Evolutionary conservation across 1,140 invertebrate species (phyloP), one percentile per base, ranked within the genome.

Genomic region (Micrasema minimum): DNA sequence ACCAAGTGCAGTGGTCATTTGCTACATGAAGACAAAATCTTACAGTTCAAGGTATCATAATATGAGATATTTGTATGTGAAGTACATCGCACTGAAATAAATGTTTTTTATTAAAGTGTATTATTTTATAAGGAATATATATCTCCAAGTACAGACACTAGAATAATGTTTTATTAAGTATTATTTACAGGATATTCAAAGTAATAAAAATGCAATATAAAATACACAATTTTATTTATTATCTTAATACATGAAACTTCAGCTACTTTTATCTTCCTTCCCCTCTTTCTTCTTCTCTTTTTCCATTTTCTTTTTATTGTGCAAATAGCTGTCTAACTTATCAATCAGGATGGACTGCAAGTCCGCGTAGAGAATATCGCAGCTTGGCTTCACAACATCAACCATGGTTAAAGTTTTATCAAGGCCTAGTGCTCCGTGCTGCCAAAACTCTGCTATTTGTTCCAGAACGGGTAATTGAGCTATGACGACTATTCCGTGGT

Each of bases 401-500:
- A 87, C 82, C 12, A 84, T 77, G 64, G 82, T 76, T 6, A 80
- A 80, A 11, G 91, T 75, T 9, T 79, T 77, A 2, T 86, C 82
- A 2, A 85, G 75, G 23, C 84, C 79, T 2, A 91, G 79, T 69
- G 85, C 87, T 46, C 91, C 91, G 14, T 85, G 83, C 64, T 89
- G 87, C 71, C 89, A 88, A 50, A 91, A 86, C 76, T 90, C 88
- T 0, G 90, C 88, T 7, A 92, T 80, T 80, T 93, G 91, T 65
- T 89, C 82, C 43, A 91, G 85, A 23, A 88, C 87, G 0, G 89
- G 76, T 72, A 81, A 74, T 59, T 77, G n/a, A 4, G 80, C 78
- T 43, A 90, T 82, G 31, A 89, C 87, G 1, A 94, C 79, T 37
- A 90, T 79, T 1, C 92, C 92, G 79, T 92, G 89, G 66, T 84